Base-by-base conservation (phyloP, 2,888 invertebrate genomes). In the Euplagia quadripunctaria region DNA sequence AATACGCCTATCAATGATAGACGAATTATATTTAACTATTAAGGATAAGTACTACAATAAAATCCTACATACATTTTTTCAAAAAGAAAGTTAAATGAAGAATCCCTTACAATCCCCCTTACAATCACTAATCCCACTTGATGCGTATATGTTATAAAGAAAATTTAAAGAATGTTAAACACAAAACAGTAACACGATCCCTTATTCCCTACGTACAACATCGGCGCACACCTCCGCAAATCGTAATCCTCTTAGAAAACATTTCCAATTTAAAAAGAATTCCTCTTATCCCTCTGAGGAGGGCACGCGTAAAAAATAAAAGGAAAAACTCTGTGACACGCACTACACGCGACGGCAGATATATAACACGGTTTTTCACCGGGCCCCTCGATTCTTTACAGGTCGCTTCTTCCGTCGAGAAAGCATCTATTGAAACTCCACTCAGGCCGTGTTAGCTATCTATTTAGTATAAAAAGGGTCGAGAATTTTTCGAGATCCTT, bases 251-350 rank as follows among this genome's bases (percentile, higher is more conserved):
- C 95, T 96, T 94, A 94, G 94, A 95, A 95, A 95, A 95, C 96
- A 96, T 95, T 96, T 95, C 95, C 96, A 96, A 96, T 96, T 96
- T 95, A 95, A 96, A 96, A 95, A 95, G 95, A 95, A 96, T 95
- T 96, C 93, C 93, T 94, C 92, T 94, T 93, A 94, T 94, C 94
- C 94, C 93, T 94, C 91, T 78, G 92, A 92, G 92, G 92, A 94
- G 94, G 93, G 94, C 93, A 90, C 92, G 94, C 94, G 94, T 94
- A 95, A 95, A 94, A 95, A 95, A 94, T 94, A 94, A 95, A 94
- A 94, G 92, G 93, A 94, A 95, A 94, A 94, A 89, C 91, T 91
- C 86, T 91, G 94, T 88, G 94, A 95, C 94, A 92, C 93, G 92
- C 92, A 88, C 87, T 85, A 84, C 88, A 88, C 83, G 85, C 82